phyloP scores from a whole-genome alignment of 1,140 invertebrate genomes.

The Procambarus clarkii region DNA sequence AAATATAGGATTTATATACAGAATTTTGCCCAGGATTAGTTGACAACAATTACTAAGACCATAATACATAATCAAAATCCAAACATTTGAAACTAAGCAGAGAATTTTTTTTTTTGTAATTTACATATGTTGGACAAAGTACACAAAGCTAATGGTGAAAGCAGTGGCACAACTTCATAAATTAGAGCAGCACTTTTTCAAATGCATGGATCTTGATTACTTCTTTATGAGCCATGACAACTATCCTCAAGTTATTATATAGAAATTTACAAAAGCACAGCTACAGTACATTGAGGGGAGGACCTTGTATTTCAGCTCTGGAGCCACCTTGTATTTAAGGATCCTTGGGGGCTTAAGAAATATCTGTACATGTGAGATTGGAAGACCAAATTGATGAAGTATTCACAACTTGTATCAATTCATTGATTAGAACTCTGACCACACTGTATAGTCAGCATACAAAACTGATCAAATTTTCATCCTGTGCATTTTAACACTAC shows the following conservation, averaged over 20 bases:
- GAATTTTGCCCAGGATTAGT: slow-evolving; percentile 4
- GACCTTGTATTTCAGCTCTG: background rate
- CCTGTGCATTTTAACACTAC: background rate
- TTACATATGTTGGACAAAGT: background rate
- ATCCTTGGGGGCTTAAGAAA: slow-evolving; percentile 30
- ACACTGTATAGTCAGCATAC: background rate
- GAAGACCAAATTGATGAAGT: slow-evolving; percentile 64
- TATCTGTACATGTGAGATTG: slow-evolving; percentile 54
- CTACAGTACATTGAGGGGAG: slow-evolving; percentile 34
- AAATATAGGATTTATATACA: slow-evolving; percentile 58
- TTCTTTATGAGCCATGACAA: slow-evolving; percentile 8
- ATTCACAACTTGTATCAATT: slow-evolving; percentile 42
- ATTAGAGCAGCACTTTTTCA: background rate
- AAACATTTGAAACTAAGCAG: background rate
- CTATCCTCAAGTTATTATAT: slow-evolving; percentile 21
- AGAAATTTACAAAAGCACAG: slow-evolving; percentile 50
- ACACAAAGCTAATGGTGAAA: background rate
- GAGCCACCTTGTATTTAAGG: background rate
- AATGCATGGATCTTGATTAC: slow-evolving; percentile 7
- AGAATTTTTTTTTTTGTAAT: too few relatives aligned
- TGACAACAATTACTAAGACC: slow-evolving; percentile 38
- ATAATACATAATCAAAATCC: slow-evolving; percentile 13
- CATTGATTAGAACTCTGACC: slow-evolving; percentile 30
- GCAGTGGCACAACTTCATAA: background rate
- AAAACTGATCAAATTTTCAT: background rate